These are phyloP conservation scores for Trinectes maculatus DNA, from an alignment of 2,113 vertebrate genomes.

Conservation along the genomic window DNA sequence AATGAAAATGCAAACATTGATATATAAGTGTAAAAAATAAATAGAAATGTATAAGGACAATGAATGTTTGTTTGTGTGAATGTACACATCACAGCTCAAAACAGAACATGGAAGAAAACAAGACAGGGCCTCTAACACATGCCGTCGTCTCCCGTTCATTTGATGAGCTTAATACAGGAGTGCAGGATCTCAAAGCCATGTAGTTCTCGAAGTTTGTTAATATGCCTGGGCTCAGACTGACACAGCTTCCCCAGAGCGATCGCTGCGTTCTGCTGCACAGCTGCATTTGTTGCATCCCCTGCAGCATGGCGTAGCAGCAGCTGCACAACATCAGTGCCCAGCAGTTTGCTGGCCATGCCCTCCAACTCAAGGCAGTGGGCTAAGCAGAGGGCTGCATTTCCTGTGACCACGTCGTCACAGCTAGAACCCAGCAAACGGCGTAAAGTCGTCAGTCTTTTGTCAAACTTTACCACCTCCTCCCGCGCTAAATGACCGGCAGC, in stretches of 20 bases:
- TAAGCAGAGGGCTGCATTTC: too few species aligned
- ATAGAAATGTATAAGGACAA: too few species aligned
- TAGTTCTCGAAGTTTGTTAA: constrained; percentile 84
- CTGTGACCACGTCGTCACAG: constrained; percentile 79
- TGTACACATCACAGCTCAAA: too few species aligned
- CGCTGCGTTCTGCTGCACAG: constrained; percentile 86
- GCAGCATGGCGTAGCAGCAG: constrained; percentile 81
- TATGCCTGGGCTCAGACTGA: constrained; percentile 87
- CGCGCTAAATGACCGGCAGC: constrained; percentile 77
- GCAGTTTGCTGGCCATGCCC: too few species aligned
- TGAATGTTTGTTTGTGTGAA: too few species aligned
- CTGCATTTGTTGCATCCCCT: constrained; percentile 53
- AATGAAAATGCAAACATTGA: too few species aligned
- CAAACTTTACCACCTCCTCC: too few species aligned
- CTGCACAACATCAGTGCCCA: constrained; percentile 82
- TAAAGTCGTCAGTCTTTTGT: constrained; percentile 85
- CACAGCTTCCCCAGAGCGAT: constrained; percentile 91
- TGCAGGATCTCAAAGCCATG: constrained; percentile 89
- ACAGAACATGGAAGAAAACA: too few species aligned
- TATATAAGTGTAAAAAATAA: too few species aligned
- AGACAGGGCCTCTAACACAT: too few species aligned
- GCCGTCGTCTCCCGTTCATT: too few species aligned
- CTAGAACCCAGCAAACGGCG: constrained; percentile 79
- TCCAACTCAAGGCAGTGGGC: too few species aligned
- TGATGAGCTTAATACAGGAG: constrained; percentile 82